Evolutionary conservation across 2,113 vertebrate species (phyloP).

Genomic region (Amblyornis subalaris): DNA sequence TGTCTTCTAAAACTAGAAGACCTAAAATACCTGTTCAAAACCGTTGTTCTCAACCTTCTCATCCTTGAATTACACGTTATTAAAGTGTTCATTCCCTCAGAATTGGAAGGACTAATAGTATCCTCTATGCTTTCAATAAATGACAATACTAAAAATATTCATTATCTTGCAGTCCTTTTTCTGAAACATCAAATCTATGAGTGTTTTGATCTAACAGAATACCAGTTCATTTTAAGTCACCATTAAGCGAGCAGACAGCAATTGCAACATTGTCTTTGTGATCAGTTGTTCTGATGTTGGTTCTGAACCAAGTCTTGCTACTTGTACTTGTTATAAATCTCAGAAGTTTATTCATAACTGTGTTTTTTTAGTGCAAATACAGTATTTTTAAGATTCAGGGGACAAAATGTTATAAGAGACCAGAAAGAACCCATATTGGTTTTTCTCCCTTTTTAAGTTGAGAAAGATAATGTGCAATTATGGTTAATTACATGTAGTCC

Average conservation of each 20-base stretch:
- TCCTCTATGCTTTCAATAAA: neutral
- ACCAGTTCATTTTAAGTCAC: neutral
- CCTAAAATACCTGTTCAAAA: neutral
- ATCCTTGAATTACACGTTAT: neutral
- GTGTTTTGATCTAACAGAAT: neutral
- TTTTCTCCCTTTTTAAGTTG: neutral
- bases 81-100: neutral
- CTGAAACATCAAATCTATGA: neutral
- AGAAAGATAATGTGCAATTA: neutral
- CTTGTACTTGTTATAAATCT: neutral
- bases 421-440: neutral
- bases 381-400: neutral
- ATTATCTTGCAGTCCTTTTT: neutral
- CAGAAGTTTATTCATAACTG: neutral
- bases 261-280: neutral
- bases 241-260: neutral
- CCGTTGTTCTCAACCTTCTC: neutral
- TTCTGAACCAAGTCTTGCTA: neutral
- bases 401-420: neutral
- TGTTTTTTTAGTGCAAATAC: neutral
- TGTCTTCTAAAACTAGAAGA: neutral
- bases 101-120: neutral
- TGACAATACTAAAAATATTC: neutral
- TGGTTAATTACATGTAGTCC: neutral
- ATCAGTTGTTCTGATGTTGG: neutral